Evolutionary conservation across 2,797 vertebrate species (phyloP), one percentile per base, ranked within the genome.

Genomic region (Mus spretus): DNA sequence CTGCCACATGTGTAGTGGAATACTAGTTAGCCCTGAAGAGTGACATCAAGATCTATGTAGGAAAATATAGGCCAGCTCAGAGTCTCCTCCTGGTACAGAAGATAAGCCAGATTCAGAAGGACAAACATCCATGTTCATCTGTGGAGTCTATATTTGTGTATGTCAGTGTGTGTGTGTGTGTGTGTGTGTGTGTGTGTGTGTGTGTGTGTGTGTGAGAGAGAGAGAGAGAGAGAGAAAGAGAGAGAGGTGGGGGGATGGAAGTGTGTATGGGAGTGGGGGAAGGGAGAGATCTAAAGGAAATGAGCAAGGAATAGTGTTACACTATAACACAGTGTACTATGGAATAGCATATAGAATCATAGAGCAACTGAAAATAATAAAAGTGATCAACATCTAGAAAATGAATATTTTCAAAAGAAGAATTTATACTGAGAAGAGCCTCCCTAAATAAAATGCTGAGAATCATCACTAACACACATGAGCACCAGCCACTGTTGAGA

Each of bases 131-230:
- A 7, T 34, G 15, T 65, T 22, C 34, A n/a, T 26, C 22, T 86
- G 31, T 70, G 20, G 47, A 8, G 13, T 37, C 47, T 53, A 26
- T 6, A 53, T 55, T 2, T 84, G 22, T 59, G 10, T 17, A 0
- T n/a, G 2, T 24, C 12, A 17, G 10, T 19, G 3, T n/a, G 5
- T 57, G n/a, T 17, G 0, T 85, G 13, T 59, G 2, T 10, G 0
- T n/a, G 5, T 59, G 57, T 67, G 0, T n/a, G n/a, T n/a, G n/a
- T n/a, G n/a, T n/a, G n/a, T n/a, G n/a, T n/a, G n/a, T n/a, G n/a
- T n/a, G n/a, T n/a, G n/a, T n/a, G n/a, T n/a, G n/a, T n/a, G n/a
- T n/a, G n/a, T n/a, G n/a, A n/a, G 44, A 47, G 44, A 47, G 44
- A 47, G 44, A 47, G 44, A 47, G 44, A 47, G 44, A 47, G 44